Evolutionary conservation across 2,113 vertebrate genomes (phyloP), one percentile per base, ranked within the genome.

Genomic region (Ictidomys tridecemlineatus): DNA sequence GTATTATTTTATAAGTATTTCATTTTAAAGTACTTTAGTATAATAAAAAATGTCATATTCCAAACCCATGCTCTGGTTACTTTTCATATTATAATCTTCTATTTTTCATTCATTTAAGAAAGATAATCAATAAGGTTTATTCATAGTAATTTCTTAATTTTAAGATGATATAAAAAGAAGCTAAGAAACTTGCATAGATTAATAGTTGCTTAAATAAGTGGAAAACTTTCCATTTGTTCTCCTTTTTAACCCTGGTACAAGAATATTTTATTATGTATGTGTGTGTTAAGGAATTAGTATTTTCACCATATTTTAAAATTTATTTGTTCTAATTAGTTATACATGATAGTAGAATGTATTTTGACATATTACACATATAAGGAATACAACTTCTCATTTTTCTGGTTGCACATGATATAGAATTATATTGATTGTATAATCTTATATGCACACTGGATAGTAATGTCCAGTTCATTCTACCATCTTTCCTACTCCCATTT

Each of bases 1-100:
- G 92, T 87, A 48, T 95, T 69, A 77, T 89, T 89, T 24, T 91
- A 9, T 89, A 48, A 93, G 9, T 83, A 89, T 92, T 92, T 78
- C 17, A 83, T 74, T 90, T 95, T 61, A 86, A 89, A 92, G 14
- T 11, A 28, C 69, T 90, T 24, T 85, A 34, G 48, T 94, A 17
- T 76, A 61, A 45, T 42, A n/a, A 67, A 83, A 65, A 14, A 45
- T 53, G 48, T 91, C n/a, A 73, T 82, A 53, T 69, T 95, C 32
- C 24, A 88, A 90, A 91, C 6, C 48, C 91, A 39, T 56, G 11
- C 0, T 58, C 2, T 39, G 12, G 4, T 83, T 93, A 70, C 53
- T 3, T 51, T 85, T 8, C 12, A 39, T 88, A 74, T 56, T 37
- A 37, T 7, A 80, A 86, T 48, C 6, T 56, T 91, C 8, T 72